Base-by-base conservation (phyloP, 2,797 vertebrate genomes). In the Onychomys arenicola region DNA sequence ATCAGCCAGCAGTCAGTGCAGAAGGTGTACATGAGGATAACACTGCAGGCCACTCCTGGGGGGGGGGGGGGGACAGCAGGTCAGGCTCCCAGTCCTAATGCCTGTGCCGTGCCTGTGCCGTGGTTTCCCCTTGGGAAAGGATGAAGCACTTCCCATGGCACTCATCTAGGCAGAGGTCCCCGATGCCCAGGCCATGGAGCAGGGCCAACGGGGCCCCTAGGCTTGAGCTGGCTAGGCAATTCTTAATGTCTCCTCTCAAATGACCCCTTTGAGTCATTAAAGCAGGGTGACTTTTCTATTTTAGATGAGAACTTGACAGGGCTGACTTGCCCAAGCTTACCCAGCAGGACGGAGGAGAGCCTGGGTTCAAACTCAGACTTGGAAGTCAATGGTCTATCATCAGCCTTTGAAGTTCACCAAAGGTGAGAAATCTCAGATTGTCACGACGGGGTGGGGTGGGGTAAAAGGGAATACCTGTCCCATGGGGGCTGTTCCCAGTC, bases 1-100 rank as follows among this genome's bases (percentile, higher is more conserved):
- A 99, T 99, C 0, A 98, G 97, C 99, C 99, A 99, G 98, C 99
- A 99, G 95, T 99, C 99, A 0, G 99, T 99, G 98, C 99, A 99
- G 98, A 99, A 99, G 65, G 99, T 99, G 98, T 99, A 99, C 97
- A 99, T 95, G 94, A 99, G 98, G 96, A 99, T 97, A 96, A 98
- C 80, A 0, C 99, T 99, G 98, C 99, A 99, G 77, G 97, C 97
- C 76, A 97, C 96, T 97, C 99, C 99, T 99, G 0, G 43, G 52
- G 83, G 23, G 29, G 0, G 67, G 23, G 29, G 0, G 71, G 1
- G 52, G 12, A 71, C 6, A 69, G 29, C 9, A 5, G 73, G 67
- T 98, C 77, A 96, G 75, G 69, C n/a, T 23, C n/a, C 12, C 40
- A 0, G 29, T 5, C 69, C 63, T 71, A n/a, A n/a, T 0, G 4